Base-by-base conservation (phyloP, 1,140 invertebrate genomes). In the Helicoverpa armigera region DNA sequence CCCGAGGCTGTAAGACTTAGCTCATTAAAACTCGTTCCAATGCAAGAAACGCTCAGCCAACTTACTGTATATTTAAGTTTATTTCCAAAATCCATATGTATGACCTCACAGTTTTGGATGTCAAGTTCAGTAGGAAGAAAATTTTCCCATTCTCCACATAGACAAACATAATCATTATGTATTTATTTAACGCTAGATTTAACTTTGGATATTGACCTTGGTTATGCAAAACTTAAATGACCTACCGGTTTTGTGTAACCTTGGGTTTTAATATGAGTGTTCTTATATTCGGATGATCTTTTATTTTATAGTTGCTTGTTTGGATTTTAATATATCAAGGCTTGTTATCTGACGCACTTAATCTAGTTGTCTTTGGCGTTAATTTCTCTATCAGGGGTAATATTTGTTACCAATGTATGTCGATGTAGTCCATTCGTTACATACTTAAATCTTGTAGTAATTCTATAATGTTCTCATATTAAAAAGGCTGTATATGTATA, bases 171-270 rank as follows among this genome's bases (percentile, higher is more conserved):
- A 58, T 58, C 56, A 58, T 43, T 43, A 58, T 58, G 56, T 18
- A 58, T 58, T 18, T 58, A 58, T 58, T 58, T 18, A 18, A 58
- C 16, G 13, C 54, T n/a, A 18, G 43, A 69, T 18, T 50, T 69
- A 69, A 69, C 43, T 50, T 69, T 69, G 65, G 16, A 16, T 69
- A 69, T 50, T 72, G 18, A 72, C 69, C 69, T 72, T 72, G 23
- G 31, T 18, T 72, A 72, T 72, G 69, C 69, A 72, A 72, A 54
- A 54, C 12, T 23, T 13, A 5, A 54, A 54, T 72, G 69, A 72
- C 50, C 23, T 72, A 72, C 69, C 50, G 69, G 50, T 29, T 72
- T 10, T 72, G 50, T 31, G 35, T 72, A 29, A 72, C 69, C 69
- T 63, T 65, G 65, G 3, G 31, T 61, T n/a, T 53, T 53, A 63